phyloP scores from a whole-genome alignment of 2,113 vertebrate species.

The Dromaius novaehollandiae region DNA sequence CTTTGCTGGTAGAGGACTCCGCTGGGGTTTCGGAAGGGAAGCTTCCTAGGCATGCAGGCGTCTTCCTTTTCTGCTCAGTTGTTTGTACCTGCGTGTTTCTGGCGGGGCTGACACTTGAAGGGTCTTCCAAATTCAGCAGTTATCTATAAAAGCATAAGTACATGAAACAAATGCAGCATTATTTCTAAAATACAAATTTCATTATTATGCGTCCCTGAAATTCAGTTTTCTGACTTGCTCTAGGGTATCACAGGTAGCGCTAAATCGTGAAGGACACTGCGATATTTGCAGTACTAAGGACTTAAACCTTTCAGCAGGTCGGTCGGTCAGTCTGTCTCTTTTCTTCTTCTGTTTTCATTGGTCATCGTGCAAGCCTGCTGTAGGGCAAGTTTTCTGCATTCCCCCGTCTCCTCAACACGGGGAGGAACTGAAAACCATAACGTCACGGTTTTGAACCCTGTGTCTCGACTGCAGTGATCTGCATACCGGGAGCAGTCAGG shows the following conservation, averaged over 20 bases:
- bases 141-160: background rate
- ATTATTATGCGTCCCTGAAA: background rate
- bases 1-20: background rate
- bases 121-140: background rate
- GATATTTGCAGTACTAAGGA: background rate
- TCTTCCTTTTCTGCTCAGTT: background rate
- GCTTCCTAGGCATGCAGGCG: background rate
- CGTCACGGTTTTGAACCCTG: rapidly evolving
- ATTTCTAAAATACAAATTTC: background rate
- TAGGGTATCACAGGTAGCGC: background rate
- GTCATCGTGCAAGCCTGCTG: background rate
- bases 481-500: background rate
- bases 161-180: background rate
- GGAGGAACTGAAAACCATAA: background rate
- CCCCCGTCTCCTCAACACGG: background rate
- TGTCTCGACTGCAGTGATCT: background rate
- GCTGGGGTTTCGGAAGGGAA: background rate
- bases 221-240: background rate
- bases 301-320: background rate
- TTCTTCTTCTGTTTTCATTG: background rate
- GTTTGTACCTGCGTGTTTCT: background rate
- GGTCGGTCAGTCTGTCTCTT: too few species aligned
- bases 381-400: background rate
- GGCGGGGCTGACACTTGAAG: background rate
- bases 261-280: background rate